These are phyloP conservation scores for Macrosoma leucophasiata DNA, from an alignment of 2,888 invertebrate genomes.

Conservation along the genomic window DNA sequence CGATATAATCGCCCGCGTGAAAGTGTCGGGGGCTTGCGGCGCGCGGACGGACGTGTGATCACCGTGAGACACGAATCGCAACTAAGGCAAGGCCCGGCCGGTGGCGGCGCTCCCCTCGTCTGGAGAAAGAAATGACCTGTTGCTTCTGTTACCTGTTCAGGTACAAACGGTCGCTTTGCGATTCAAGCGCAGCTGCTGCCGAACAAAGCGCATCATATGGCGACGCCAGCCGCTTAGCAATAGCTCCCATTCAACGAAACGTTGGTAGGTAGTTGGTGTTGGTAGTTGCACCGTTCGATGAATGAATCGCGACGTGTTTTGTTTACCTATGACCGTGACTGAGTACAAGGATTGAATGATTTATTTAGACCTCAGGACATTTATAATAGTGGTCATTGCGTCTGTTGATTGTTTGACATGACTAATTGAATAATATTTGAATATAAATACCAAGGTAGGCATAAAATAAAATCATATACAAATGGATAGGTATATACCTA, in stretches of 20 bases:
- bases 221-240: conserved; percentile 34
- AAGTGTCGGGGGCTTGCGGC: conserved; percentile 35
- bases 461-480: too few species aligned
- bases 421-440: too few species aligned
- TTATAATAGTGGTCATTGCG: too few species aligned
- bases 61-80: conserved; percentile 37
- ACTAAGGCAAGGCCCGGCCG: conserved; percentile 38
- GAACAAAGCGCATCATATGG: conserved; percentile 60
- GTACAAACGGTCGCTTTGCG: conserved; percentile 58
- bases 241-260: conserved; percentile 47
- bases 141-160: conserved; percentile 72
- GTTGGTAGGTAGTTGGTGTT: conserved; percentile 11
- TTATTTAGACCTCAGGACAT: too few species aligned
- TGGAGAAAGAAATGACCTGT: conserved; percentile 71
- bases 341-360: too few species aligned
- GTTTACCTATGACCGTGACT: conserved; percentile 34
- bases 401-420: too few species aligned
- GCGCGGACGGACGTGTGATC: conserved; percentile 35
- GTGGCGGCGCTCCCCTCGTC: conserved; percentile 50
- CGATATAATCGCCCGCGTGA: conserved; percentile 40
- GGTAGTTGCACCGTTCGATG: conserved; percentile 35
- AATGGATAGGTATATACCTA: too few species aligned
- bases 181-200: conserved; percentile 49
- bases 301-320: conserved; percentile 56
- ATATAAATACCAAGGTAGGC: too few species aligned